Evolutionary conservation across 2,797 vertebrate species (phyloP).

Genomic region (Austrolebias charrua): DNA sequence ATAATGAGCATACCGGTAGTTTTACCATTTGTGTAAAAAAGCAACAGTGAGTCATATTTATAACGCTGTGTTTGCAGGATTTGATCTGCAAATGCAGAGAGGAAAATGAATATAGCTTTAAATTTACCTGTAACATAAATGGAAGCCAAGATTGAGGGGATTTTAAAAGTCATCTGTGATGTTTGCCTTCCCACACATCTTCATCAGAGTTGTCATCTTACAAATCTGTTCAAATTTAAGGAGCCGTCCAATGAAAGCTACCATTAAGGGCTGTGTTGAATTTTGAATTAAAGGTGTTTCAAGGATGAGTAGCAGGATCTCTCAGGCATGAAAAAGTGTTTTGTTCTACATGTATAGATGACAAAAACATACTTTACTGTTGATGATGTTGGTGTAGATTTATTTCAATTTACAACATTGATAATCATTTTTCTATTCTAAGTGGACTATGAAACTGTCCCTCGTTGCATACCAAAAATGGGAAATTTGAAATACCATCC

Average conservation of each 20-base stretch:
- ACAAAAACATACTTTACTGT: slow-evolving; percentile 66
- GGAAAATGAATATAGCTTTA: slow-evolving; percentile 62
- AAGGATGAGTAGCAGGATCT: slow-evolving; percentile 55
- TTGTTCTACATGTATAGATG: slow-evolving; percentile 60
- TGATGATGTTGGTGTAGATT: slow-evolving; percentile 49
- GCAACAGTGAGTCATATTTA: slow-evolving; percentile 62
- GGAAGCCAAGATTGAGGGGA: slow-evolving; percentile 55
- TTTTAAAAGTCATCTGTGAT: slow-evolving; percentile 47
- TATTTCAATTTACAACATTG: slow-evolving; percentile 64
- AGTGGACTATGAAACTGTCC: slow-evolving; percentile 10
- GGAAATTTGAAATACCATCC: no score
- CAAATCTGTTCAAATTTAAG: slow-evolving; percentile 38
- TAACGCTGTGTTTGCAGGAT: slow-evolving; percentile 13
- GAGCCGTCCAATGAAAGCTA: slow-evolving; percentile 37
- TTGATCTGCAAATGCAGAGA: slow-evolving; percentile 48
- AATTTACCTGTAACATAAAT: slow-evolving; percentile 56
- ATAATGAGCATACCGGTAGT: slow-evolving; percentile 4
- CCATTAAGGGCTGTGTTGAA: slow-evolving; percentile 57
- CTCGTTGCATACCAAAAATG: no score
- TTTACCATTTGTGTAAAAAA: slow-evolving; percentile 12
- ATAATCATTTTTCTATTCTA: slow-evolving; percentile 48
- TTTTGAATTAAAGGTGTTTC: slow-evolving; percentile 62
- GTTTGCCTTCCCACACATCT: slow-evolving; percentile 63
- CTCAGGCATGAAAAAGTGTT: slow-evolving; percentile 57
- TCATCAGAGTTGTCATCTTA: slow-evolving; percentile 44